A percentile compares a stretch with the other conserved stretches of the same genome.
These are phyloP conservation scores for Alosa alosa DNA, from an alignment of 2,113 vertebrate species.

Conservation along the genomic window DNA sequence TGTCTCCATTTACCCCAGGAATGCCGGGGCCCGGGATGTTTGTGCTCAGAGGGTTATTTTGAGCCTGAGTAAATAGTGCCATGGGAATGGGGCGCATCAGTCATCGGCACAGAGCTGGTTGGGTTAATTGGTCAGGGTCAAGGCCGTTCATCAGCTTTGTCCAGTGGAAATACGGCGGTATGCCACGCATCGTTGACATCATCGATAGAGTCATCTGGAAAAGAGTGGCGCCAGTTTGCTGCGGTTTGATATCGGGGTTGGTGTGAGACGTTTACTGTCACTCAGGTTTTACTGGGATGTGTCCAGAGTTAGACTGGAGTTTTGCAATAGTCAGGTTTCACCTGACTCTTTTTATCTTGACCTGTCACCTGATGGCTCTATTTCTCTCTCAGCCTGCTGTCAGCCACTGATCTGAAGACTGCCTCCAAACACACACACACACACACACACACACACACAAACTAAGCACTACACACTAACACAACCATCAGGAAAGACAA, in stretches of 20 bases:
- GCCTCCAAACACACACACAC: background rate
- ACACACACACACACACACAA: background rate
- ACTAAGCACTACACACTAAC: background rate
- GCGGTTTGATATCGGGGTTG: background rate
- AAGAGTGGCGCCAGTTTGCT: background rate
- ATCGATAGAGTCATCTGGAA: background rate
- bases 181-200: constrained; percentile 18
- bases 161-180: constrained; percentile 22
- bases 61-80: constrained; percentile 39
- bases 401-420: background rate
- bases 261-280: background rate
- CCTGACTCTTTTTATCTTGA: background rate
- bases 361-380: constrained; percentile 17
- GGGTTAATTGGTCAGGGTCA: constrained; percentile 44
- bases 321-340: constrained; percentile 3
- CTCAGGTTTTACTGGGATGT: background rate
- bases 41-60: constrained; percentile 41
- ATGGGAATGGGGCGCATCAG: constrained; percentile 22
- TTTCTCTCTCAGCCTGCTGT: background rate
- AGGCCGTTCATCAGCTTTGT: constrained; percentile 37
- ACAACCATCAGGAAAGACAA: background rate
- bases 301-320: constrained; percentile 1
- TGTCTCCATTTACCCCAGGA: constrained; percentile 29
- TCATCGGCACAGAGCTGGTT: constrained; percentile 19
- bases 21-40: constrained; percentile 27